Percentiles rank a stretch among this genome's conserved stretches.
Evolutionary conservation across 2,797 vertebrate genomes (phyloP).

Genomic region (Odontamblyopus lacepedii): DNA sequence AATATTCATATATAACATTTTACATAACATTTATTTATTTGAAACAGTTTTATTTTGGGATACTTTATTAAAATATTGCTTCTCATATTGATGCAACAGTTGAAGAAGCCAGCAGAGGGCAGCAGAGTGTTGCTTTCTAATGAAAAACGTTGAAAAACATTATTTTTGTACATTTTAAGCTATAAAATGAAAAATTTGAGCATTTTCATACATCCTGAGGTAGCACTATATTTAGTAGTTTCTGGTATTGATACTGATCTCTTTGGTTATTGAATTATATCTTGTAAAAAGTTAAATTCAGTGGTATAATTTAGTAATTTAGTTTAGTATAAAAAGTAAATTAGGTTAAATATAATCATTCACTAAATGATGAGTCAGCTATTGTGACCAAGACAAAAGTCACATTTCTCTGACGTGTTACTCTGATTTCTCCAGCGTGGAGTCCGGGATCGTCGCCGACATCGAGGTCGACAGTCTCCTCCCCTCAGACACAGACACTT

Average conservation of each 20-base stretch:
- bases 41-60: neutral
- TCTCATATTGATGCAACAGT: neutral
- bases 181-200: too few relatives aligned
- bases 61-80: neutral
- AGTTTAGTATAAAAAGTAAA: too few relatives aligned
- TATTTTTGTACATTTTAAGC: too few relatives aligned
- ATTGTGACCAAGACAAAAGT: neutral
- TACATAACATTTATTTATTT: too few relatives aligned
- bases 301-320: too few relatives aligned
- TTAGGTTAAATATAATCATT: too few relatives aligned
- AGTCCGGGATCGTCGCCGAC: conserved; percentile 89
- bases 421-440: conserved; percentile 70
- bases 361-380: neutral
- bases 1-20: neutral
- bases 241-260: neutral
- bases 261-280: neutral
- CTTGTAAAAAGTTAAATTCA: too few relatives aligned
- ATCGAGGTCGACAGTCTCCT: conserved; percentile 84
- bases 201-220: neutral
- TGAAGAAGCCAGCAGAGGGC: neutral
- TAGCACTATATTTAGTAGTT: neutral
- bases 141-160: neutral
- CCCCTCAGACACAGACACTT: conserved; percentile 76
- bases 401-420: neutral
- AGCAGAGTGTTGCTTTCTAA: neutral